Evolutionary conservation across 2,888 invertebrate species (phyloP).

Genomic region (Patella caerulea): DNA sequence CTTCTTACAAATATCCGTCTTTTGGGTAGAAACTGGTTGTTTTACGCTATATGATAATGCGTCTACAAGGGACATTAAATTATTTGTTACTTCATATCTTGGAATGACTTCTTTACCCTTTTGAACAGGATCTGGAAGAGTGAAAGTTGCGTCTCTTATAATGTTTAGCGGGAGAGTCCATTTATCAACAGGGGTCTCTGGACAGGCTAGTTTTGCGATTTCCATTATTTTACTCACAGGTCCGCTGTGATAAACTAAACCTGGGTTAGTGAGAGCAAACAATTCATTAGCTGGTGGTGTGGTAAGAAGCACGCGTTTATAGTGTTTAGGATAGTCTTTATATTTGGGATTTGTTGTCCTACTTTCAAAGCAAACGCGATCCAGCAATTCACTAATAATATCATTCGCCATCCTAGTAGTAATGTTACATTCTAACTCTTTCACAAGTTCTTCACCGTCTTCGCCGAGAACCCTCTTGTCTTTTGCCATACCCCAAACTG

Average conservation of each 20-base stretch:
- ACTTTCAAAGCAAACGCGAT: neutral
- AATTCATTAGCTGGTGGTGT: neutral
- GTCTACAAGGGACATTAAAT: neutral
- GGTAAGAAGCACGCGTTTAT: neutral
- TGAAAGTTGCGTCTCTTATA: neutral
- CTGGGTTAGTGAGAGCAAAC: neutral
- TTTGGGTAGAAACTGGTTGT: neutral
- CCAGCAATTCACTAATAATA: neutral
- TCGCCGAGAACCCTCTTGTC: neutral
- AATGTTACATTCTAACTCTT: neutral
- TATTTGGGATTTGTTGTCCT: neutral
- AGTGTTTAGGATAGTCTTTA: neutral
- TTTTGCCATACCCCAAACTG: constrained; percentile 4
- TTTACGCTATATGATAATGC: neutral
- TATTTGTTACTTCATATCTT: neutral
- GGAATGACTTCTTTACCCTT: neutral
- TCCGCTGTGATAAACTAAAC: neutral
- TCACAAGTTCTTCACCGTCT: neutral
- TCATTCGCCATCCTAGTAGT: neutral
- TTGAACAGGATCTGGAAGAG: neutral
- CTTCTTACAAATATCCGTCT: neutral
- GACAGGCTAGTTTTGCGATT: neutral
- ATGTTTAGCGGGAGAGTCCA: neutral
- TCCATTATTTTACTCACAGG: neutral
- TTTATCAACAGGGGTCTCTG: neutral